A percentile compares a stretch with the other conserved stretches of the same genome.
Conservation (phyloP, 2,888 invertebrate genomes). For the Schrankia costaestrigalis region DNA sequence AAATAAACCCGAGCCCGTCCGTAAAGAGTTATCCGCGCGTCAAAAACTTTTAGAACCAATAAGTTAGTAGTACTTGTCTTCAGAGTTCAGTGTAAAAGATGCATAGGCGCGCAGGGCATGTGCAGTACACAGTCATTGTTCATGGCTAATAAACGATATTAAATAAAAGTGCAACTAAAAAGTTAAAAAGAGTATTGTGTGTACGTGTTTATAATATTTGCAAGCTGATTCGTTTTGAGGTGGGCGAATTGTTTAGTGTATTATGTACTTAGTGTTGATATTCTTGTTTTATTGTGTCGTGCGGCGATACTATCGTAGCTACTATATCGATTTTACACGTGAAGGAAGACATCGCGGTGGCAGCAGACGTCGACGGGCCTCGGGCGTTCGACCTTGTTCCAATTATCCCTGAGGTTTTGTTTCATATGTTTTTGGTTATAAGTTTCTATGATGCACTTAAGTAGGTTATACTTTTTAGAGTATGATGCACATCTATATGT, state of each 20-base stretch:
- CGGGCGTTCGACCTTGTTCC: conserved; percentile 65
- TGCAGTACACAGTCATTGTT: conserved; percentile 42
- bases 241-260: conserved; percentile 32
- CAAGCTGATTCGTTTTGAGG: conserved; percentile 71
- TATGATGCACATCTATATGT: too few species aligned
- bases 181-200: conserved; percentile 20
- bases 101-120: conserved; percentile 52
- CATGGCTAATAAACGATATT: conserved; percentile 45
- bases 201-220: conserved; percentile 32
- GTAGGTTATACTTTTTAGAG: too few species aligned
- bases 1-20: too few species aligned
- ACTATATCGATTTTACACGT: conserved; percentile 68
- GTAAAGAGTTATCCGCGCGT: conserved; percentile 7
- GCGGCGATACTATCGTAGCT: conserved; percentile 42
- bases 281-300: conserved; percentile 37
- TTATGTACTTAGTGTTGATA: conserved; percentile 25
- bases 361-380: conserved; percentile 48
- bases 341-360: conserved; percentile 57
- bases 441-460: conserved; percentile 1
- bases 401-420: conserved; percentile 45
- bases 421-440: conserved; percentile 7
- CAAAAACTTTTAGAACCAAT: conserved; percentile 37
- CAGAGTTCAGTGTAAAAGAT: conserved; percentile 57
- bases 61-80: conserved; percentile 37
- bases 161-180: conserved; percentile 27